Percentiles rank a stretch among this genome's conserved stretches.
These are phyloP conservation scores for Hybognathus amarus DNA, from an alignment of 2,797 vertebrate genomes.

Conservation along the genomic window DNA sequence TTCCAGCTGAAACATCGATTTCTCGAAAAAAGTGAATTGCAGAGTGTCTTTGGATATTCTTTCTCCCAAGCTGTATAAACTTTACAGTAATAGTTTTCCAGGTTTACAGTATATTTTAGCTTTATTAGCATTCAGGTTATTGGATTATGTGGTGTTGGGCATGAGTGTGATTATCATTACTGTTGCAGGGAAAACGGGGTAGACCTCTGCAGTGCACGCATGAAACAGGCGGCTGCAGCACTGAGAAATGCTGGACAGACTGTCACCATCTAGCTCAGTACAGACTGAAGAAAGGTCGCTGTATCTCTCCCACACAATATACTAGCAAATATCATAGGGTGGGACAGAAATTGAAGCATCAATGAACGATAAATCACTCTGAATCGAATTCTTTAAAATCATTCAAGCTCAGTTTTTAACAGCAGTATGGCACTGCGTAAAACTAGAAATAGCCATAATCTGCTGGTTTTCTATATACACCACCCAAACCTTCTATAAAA, in stretches of 20 bases:
- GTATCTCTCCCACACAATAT: too few relatives aligned
- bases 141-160: slow-evolving; percentile 35
- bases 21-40: background rate
- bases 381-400: too few relatives aligned
- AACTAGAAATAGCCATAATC: too few relatives aligned
- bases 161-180: slow-evolving; percentile 12
- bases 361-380: too few relatives aligned
- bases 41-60: background rate
- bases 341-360: too few relatives aligned
- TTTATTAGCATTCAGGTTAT: background rate
- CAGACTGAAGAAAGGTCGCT: slow-evolving; percentile 87
- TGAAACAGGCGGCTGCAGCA: slow-evolving; percentile 92
- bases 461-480: too few relatives aligned
- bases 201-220: slow-evolving; percentile 91
- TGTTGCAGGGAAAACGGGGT: slow-evolving; percentile 90
- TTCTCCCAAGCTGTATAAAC: background rate
- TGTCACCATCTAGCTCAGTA: slow-evolving; percentile 94
- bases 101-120: background rate
- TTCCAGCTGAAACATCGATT: background rate
- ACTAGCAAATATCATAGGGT: too few relatives aligned
- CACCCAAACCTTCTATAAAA: too few relatives aligned
- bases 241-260: slow-evolving; percentile 95
- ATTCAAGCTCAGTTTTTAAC: too few relatives aligned
- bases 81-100: background rate
- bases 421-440: too few relatives aligned